Evolutionary conservation across 2,797 vertebrate genomes (phyloP).

Genomic region (Pseudocheirus occidentalis): DNA sequence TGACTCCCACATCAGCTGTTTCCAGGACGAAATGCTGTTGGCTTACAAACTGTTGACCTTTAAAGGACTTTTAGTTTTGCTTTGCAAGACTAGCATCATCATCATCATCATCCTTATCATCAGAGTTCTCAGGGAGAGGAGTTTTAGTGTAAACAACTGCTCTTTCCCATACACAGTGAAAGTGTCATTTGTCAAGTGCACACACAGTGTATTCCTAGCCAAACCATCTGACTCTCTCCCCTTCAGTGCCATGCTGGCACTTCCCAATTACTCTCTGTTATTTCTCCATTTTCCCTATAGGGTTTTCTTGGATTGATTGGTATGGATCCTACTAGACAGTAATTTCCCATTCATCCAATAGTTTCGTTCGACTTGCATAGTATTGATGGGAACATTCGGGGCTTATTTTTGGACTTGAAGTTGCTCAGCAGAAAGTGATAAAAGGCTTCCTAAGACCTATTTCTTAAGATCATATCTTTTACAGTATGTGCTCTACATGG

Average conservation of each 20-base stretch:
- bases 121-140: conserved; percentile 81
- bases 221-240: conserved; percentile 67
- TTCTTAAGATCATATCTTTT: conserved; percentile 81
- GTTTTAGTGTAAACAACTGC: conserved; percentile 75
- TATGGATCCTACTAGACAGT: conserved; percentile 70
- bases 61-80: conserved; percentile 85
- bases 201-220: conserved; percentile 85
- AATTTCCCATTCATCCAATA: conserved; percentile 71
- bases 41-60: conserved; percentile 85
- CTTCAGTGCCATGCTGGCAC: conserved; percentile 72
- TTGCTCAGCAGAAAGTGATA: conserved; percentile 78
- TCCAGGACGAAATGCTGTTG: conserved; percentile 84
- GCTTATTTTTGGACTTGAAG: conserved; percentile 72
- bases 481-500: conserved; percentile 82
- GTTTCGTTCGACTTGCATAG: conserved; percentile 64
- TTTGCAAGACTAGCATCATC: conserved; percentile 82
- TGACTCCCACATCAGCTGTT: conserved; percentile 83
- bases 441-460: conserved; percentile 77
- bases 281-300: conserved; percentile 64
- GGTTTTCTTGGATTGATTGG: conserved; percentile 71
- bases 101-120: conserved; percentile 52
- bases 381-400: conserved; percentile 66
- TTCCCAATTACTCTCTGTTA: conserved; percentile 58
- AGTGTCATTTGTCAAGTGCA: conserved; percentile 80
- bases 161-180: conserved; percentile 79